These are phyloP conservation scores for Enteromius mattozi DNA, from an alignment of 2,797 vertebrate genomes.

Conservation along the genomic window DNA sequence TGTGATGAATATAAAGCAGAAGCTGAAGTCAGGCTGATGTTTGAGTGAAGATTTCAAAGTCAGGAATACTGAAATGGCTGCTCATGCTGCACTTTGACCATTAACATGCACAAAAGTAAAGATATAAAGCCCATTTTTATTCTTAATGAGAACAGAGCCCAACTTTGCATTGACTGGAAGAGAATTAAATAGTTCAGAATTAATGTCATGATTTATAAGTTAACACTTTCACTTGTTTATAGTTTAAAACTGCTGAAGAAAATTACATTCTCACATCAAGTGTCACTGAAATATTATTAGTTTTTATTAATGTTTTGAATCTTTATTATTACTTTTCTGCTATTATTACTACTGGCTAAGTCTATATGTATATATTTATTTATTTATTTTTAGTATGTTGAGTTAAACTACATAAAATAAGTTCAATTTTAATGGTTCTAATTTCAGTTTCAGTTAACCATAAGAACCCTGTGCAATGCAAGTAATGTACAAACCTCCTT, in stretches of 20 bases:
- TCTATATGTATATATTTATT: too few relatives aligned
- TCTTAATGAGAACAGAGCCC: background rate
- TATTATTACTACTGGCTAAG: too few relatives aligned
- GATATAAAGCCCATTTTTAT: background rate
- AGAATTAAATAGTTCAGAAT: too few relatives aligned
- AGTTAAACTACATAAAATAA: background rate
- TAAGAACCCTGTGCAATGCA: background rate
- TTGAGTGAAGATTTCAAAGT: background rate
- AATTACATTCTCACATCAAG: background rate
- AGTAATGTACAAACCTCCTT: constrained; percentile 44
- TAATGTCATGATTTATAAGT: background rate
- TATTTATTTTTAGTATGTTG: background rate
- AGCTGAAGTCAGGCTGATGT: background rate
- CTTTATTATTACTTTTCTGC: too few relatives aligned
- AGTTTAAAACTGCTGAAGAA: background rate
- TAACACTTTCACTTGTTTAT: background rate
- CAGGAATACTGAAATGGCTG: constrained; percentile 1
- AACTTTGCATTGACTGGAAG: too few relatives aligned
- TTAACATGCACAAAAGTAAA: background rate
- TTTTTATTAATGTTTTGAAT: too few relatives aligned
- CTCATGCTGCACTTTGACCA: background rate
- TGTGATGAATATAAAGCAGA: background rate
- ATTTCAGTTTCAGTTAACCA: background rate
- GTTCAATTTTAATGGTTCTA: too few relatives aligned
- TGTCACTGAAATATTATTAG: too few relatives aligned